Conservation (phyloP, 23 tunicate genomes). For the Styela clava region DNA sequence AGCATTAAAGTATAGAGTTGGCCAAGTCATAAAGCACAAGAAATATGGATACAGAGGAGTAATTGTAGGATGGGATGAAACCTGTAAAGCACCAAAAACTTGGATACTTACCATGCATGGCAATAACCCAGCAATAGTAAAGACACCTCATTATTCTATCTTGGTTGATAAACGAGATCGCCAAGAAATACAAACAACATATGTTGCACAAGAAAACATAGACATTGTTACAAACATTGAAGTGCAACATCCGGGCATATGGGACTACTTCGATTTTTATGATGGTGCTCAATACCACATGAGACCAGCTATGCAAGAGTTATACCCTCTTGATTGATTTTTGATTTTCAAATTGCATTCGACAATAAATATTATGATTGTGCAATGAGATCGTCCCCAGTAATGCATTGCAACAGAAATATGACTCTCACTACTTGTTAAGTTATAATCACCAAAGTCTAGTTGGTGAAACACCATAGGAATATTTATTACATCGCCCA, state of each 20-base stretch:
- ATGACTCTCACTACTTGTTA: too few species aligned
- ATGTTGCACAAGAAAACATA: conserved; percentile 80
- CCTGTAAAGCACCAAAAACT: conserved; percentile 70
- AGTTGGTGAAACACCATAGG: too few species aligned
- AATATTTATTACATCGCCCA: too few species aligned
- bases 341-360: too few species aligned
- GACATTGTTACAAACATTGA: conserved; percentile 36
- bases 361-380: too few species aligned
- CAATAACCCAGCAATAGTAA: conserved; percentile 15
- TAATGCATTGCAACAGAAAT: too few species aligned
- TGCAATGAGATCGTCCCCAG: too few species aligned
- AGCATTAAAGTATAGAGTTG: conserved; percentile 59
- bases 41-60: conserved; percentile 81
- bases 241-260: conserved; percentile 38
- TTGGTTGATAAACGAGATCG: conserved; percentile 66
- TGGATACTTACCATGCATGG: conserved; percentile 64
- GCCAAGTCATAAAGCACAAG: conserved; percentile 80
- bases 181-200: conserved; percentile 43
- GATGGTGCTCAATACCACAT: conserved; percentile 87
- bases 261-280: conserved; percentile 78
- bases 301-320: conserved; percentile 62
- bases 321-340: conserved; percentile 78
- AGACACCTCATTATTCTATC: conserved; percentile 59
- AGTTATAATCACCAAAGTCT: too few species aligned
- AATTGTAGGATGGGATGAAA: conserved; percentile 87